These are phyloP conservation scores for Galaxias olidus DNA, from an alignment of 2,797 vertebrate species.

Conservation along the genomic window DNA sequence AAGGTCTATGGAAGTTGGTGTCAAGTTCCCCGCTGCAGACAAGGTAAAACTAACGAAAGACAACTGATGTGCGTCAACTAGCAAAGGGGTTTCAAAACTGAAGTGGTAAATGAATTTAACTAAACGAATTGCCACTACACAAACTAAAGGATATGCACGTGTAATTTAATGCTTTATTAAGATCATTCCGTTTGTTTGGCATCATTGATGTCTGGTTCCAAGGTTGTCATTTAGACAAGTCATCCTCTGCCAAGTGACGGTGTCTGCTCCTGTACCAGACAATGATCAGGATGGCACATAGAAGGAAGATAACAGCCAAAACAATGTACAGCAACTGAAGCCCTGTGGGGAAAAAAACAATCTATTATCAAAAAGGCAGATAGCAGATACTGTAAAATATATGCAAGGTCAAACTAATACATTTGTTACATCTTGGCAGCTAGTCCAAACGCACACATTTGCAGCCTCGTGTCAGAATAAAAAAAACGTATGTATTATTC, in stretches of 20 bases:
- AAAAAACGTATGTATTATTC: no score
- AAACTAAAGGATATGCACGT: neutral
- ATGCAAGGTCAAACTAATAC: no score
- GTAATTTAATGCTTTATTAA: slow-evolving; percentile 9
- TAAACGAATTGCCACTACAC: neutral
- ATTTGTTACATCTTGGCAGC: no score
- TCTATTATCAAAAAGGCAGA: neutral
- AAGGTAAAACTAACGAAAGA: no score
- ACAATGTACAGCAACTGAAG: slow-evolving; percentile 55
- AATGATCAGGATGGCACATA: slow-evolving; percentile 32
- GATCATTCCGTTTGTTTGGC: slow-evolving; percentile 9
- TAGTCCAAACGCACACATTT: no score
- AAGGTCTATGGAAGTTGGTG: no score
- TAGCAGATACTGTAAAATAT: no score
- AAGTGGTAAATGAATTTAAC: no score
- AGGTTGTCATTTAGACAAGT: neutral
- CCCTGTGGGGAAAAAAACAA: slow-evolving; percentile 38
- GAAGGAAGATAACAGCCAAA: slow-evolving; percentile 71
- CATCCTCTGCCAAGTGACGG: slow-evolving; percentile 1
- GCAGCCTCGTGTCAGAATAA: no score
- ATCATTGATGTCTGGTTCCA: neutral
- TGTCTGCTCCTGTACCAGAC: slow-evolving; percentile 17
- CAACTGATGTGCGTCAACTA: no score
- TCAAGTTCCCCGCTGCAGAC: no score
- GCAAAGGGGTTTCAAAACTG: no score